Evolutionary conservation across 2,113 vertebrate genomes (phyloP).

Genomic region (Sylvia atricapilla): DNA sequence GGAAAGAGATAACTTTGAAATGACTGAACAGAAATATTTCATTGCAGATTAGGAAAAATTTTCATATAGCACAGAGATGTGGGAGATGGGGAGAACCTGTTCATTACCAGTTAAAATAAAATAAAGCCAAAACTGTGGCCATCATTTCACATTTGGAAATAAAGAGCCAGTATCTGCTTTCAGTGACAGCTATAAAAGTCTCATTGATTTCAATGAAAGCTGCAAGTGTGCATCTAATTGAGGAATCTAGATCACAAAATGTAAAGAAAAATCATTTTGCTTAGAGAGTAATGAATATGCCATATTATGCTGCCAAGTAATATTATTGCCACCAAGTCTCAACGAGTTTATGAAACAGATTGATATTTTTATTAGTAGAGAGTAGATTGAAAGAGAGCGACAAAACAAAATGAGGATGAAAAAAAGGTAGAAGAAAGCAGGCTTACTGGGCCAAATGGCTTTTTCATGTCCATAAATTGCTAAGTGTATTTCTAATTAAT

Average conservation of each 20-base stretch:
- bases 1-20: not conserved
- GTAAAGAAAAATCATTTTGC: constrained; percentile 57
- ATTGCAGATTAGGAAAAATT: not conserved
- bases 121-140: not conserved
- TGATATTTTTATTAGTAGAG: constrained; percentile 60
- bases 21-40: not conserved
- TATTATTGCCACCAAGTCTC: constrained; percentile 42
- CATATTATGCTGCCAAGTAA: constrained; percentile 40
- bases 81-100: not conserved
- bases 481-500: constrained; percentile 70
- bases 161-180: not conserved
- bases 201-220: constrained; percentile 34
- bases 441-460: constrained; percentile 53
- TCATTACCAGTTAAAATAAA: not conserved
- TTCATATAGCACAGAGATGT: not conserved
- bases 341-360: constrained; percentile 51
- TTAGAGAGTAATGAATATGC: constrained; percentile 50
- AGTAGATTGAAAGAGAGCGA: not conserved
- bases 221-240: constrained; percentile 31
- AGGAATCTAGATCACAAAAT: constrained; percentile 43
- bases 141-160: constrained; percentile 20
- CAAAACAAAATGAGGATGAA: constrained; percentile 47
- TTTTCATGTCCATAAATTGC: constrained; percentile 67
- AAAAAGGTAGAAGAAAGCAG: constrained; percentile 33
- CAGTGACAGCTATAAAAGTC: constrained; percentile 32